Evolutionary conservation across 2,888 invertebrate genomes (phyloP).

Genomic region (Lochmaea capreae): DNA sequence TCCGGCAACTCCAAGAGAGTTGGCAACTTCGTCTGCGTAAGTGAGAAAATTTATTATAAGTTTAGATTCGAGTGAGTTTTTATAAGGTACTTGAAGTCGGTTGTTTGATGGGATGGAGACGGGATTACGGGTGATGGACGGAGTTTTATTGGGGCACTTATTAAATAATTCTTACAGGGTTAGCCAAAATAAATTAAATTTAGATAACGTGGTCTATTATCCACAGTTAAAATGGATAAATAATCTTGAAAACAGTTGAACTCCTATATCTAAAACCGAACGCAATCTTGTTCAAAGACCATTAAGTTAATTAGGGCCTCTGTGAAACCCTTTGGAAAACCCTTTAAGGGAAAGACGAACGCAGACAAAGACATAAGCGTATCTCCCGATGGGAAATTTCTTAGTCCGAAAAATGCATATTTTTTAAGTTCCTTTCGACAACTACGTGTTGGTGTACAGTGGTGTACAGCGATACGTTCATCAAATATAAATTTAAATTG

Average conservation of each 20-base stretch:
- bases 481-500: too few species aligned
- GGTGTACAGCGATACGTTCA: too few species aligned
- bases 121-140: not conserved
- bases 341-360: slow-evolving; percentile 17
- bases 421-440: too few species aligned
- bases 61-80: slow-evolving; percentile 56
- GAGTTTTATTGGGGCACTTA: not conserved
- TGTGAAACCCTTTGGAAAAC: slow-evolving; percentile 37
- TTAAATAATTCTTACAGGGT: not conserved
- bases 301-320: slow-evolving; percentile 66
- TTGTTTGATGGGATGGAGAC: not conserved
- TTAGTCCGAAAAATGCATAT: not conserved
- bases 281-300: slow-evolving; percentile 67
- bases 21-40: slow-evolving; percentile 33
- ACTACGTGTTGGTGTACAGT: too few species aligned
- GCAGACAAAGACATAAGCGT: not conserved
- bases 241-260: slow-evolving; percentile 65
- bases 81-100: not conserved
- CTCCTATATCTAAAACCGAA: slow-evolving; percentile 65
- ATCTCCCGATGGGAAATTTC: not conserved
- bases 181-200: not conserved
- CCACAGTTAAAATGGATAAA: slow-evolving; percentile 58
- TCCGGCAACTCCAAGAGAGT: slow-evolving; percentile 39
- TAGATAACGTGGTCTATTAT: slow-evolving; percentile 34
- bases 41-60: slow-evolving; percentile 60